Evolutionary conservation across 2,113 vertebrate species (phyloP).

Genomic region (Pygoscelis antarcticus): DNA sequence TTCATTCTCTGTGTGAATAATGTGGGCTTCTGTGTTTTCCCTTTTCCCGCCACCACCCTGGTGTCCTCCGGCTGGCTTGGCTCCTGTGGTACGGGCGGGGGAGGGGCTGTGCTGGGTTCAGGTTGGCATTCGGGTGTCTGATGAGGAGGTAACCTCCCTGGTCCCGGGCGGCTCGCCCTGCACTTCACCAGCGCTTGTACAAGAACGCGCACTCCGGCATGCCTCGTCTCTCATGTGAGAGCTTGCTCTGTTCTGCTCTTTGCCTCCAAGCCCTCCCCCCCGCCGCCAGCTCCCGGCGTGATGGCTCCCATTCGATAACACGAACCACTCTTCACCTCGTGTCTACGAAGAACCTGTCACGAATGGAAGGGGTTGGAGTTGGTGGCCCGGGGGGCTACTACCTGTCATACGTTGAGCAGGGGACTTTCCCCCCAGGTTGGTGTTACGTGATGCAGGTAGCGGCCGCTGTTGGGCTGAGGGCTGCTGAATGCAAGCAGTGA

Average conservation of each 20-base stretch:
- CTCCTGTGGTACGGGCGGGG: not conserved
- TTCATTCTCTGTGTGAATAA: not conserved
- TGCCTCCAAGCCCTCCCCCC: not conserved
- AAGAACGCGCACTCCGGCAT: accelerated
- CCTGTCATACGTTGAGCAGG: accelerated
- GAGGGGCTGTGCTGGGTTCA: not conserved
- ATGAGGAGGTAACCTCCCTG: accelerated
- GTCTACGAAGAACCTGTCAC: accelerated
- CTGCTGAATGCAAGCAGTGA: not conserved
- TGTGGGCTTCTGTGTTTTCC: not conserved
- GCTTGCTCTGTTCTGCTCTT: not conserved
- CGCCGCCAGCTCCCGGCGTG: accelerated
- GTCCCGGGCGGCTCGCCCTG: not conserved
- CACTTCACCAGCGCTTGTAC: accelerated
- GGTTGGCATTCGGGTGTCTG: accelerated
- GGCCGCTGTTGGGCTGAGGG: not conserved
- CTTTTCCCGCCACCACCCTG: not conserved
- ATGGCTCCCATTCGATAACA: accelerated
- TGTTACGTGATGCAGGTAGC: accelerated
- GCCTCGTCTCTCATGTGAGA: accelerated
- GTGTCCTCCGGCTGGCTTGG: too few relatives aligned
- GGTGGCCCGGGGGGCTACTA: accelerated
- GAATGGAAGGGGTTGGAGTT: not conserved
- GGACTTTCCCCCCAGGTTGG: not conserved
- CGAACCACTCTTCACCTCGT: accelerated